Base-by-base conservation (phyloP, 2,797 vertebrate genomes). In the Xiphophorus birchmanni region DNA sequence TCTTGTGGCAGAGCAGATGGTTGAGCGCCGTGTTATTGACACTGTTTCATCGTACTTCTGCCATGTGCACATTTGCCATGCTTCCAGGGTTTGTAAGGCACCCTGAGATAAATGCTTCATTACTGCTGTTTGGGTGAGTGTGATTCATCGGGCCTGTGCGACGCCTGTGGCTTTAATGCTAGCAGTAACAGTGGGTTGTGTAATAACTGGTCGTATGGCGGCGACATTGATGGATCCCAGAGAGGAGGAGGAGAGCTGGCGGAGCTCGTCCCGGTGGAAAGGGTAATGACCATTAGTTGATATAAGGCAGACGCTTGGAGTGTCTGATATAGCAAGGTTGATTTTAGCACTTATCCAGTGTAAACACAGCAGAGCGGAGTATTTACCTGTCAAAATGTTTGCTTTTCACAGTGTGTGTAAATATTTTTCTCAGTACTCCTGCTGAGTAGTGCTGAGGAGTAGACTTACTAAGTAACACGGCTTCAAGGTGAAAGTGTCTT, bases 41-140 rank as follows among this genome's bases (percentile, higher is more conserved):
- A 89, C 84, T 50, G 78, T 86, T 89, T 93, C 79, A 76, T 87
- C 84, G 86, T 88, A 80, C 90, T 88, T 73, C 80, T 82, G 69
- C 87, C 44, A 29, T 82, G 77, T 87, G 88, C 56, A 84, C 90
- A 88, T 91, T 92, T 76, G 10, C 67, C 71, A 12, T n/a, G 85
- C 90, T 90, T 84, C 84, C 86, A 87, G 84, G 82, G 79, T 89
- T 87, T 88, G 86, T 90, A 89, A 92, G 89, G 86, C 87, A 90
- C 85, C 86, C 86, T 84, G 90, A 87, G 87, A 91, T 93, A 91
- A 90, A 93, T 82, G 85, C 90, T 88, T 88, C 83, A 89, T 91
- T 89, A 91, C 87, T 90, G 89, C 92, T 89, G 86, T 89, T 78
- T 86, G 88, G 89, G 80, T 87, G 90, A 87, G 74, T 87, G 87